Conservation (phyloP, 2,888 invertebrate species). For the Pomacea canaliculata region DNA sequence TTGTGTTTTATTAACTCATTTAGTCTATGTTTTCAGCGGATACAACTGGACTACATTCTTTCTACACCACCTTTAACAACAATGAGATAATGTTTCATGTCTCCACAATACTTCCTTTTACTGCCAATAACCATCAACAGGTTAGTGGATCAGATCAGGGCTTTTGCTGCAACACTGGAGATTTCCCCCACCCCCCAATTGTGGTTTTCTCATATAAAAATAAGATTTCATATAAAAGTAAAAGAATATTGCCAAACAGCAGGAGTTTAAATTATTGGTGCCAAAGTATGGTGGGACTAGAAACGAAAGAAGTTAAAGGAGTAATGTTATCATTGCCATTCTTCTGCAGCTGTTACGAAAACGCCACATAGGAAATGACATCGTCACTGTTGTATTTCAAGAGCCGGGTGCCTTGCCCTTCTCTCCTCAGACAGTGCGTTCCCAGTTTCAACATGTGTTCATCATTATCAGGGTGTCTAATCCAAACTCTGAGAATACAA, state of each 20-base stretch:
- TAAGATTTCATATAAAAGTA: no score
- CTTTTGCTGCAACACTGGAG: background rate
- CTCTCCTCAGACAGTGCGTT: conserved; percentile 92
- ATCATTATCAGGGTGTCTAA: conserved; percentile 82
- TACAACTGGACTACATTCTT: conserved; percentile 92
- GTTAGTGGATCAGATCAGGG: conserved; percentile 60
- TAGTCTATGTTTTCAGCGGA: conserved; percentile 75
- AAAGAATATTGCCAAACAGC: no score
- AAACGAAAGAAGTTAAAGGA: background rate
- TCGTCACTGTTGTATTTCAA: conserved; percentile 95
- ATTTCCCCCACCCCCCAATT: no score
- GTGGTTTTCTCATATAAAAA: no score
- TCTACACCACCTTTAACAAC: conserved; percentile 91
- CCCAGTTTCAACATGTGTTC: conserved; percentile 98
- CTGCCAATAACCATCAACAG: conserved; percentile 94
- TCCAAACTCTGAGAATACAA: conserved; percentile 91
- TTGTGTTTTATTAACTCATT: no score
- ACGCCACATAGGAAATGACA: conserved; percentile 97
- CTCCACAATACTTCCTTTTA: conserved; percentile 95
- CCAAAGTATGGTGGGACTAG: no score
- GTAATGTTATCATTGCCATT: background rate
- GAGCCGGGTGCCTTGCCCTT: conserved; percentile 90
- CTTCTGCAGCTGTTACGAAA: conserved; percentile 81
- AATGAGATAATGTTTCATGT: conserved; percentile 98
- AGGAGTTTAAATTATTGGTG: no score